Base-by-base conservation (phyloP, 2,888 invertebrate genomes). In the Drosophila hamatofila region DNA sequence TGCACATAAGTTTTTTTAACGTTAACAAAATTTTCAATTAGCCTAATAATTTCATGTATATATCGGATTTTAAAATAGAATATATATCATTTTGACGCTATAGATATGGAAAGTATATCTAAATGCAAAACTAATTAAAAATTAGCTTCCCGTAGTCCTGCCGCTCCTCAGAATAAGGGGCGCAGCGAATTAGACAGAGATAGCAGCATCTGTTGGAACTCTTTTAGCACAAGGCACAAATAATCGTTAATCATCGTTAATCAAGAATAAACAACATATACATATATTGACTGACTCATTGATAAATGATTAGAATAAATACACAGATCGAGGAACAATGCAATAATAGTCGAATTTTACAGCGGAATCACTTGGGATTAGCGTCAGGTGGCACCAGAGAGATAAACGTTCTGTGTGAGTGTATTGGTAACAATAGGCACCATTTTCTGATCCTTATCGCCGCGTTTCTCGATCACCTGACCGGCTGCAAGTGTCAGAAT, bases 371-470 rank as follows among this genome's bases (percentile, higher is more conserved):
- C 14, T 14, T 8, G 5, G 14, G 14, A 12, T 14, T 7, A 7
- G 5, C 2, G 4, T 65, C 35, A 27, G 12, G 37, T 25, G 3
- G 18, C 12, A 1, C 7, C n/a, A 8, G 92, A 91, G 3, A 92
- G 75, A 67, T 83, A 92, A 23, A 92, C 88, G 12, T 83, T 76
- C 59, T 91, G 89, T 3, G 80, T 72, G 3, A 92, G 67, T 2
- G 91, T 90, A 21, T 77, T 78, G 11, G 62, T 78, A 0, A 84
- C 73, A 11, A 73, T 63, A 1, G 92, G 89, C 12, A 91, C 68
- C 92, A 92, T 92, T 25, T 83, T 77, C 67, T 90, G 78, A 71
- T 92, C 77, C 11, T 75, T 65, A 9, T 78, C 66, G 12, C 90
- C 90, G 39, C 90, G 83, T 61, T 82, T 90, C 3, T 75, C 60